Base-by-base conservation (phyloP, 2,888 invertebrate genomes). In the Cephus pygmeus region DNA sequence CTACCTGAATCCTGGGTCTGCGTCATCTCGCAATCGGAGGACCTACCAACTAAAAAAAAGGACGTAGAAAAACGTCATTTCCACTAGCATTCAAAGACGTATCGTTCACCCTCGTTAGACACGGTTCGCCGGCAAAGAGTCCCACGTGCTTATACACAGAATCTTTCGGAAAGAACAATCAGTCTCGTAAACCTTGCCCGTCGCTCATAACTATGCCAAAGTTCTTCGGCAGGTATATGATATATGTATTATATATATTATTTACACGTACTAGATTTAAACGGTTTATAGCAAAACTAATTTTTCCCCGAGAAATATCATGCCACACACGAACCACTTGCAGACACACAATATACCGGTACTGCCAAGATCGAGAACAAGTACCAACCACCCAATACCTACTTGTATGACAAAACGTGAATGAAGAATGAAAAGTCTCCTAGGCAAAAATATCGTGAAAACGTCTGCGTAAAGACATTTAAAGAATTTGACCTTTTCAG, bases 401-500 rank as follows among this genome's bases (percentile, higher is more conserved):
- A 23, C 15, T 6, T 56, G 23, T 56, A 9, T 56, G 23, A 23
- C 9, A 23, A 56, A 56, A 56, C 56, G 2, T 23, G 23, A 56
- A 23, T 56, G 9, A 56, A 23, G 23, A 56, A 56, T 56, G 1
- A 56, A 9, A 56, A 56, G 6, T 56, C 23, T 56, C 23, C 56
- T 56, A 56, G 23, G 56, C 23, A 56, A 56, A 56, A 56, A 9
- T 56, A 0, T 56, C 9, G 9, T 23, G 15, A 9, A 56, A 56
- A 23, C 23, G 56, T 56, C 56, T 23, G 9, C 9, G 23, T 56
- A 15, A 23, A 9, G 56, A 56, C 9, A 56, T 56, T 56, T 23
- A 56, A 56, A 56, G 56, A 71, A 71, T 31, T 71, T 34, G 71
- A 71, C 71, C 34, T 71, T 71, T 71, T 23, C 71, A 23, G 56